Percentiles rank a stretch among this genome's conserved stretches.
Conservation (phyloP, 2,113 vertebrate genomes). For the Notarius lentiginosus region DNA sequence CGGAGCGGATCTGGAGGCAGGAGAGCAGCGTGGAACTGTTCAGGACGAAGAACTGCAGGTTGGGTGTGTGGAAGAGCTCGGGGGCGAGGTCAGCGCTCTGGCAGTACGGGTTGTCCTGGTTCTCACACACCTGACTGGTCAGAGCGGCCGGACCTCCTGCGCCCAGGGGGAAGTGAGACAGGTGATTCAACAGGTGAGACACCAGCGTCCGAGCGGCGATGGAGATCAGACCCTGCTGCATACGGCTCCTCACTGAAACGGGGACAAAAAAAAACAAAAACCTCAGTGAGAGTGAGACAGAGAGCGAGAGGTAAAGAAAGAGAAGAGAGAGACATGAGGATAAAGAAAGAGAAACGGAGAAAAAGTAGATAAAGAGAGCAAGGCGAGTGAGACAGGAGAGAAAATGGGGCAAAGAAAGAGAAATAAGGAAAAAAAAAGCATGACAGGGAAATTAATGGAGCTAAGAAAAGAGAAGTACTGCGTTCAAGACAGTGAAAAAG, state of each 20-base stretch:
- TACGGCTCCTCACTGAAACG: conserved; percentile 85
- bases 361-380: neutral
- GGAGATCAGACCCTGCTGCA: conserved; percentile 95
- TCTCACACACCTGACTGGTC: conserved; percentile 97
- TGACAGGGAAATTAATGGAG: neutral
- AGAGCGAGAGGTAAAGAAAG: neutral
- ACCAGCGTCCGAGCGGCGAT: conserved; percentile 97
- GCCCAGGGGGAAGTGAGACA: conserved; percentile 96
- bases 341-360: neutral
- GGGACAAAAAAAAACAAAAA: neutral
- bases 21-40: conserved; percentile 91
- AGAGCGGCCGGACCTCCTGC: conserved; percentile 91
- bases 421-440: neutral
- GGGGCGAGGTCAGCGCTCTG: conserved; percentile 90
- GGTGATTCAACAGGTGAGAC: conserved; percentile 94
- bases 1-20: conserved; percentile 86
- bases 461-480: neutral
- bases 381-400: neutral
- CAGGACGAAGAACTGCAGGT: conserved; percentile 94
- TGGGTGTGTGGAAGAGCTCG: conserved; percentile 95
- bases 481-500: neutral
- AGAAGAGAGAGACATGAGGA: neutral
- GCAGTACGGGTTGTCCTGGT: conserved; percentile 94
- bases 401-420: neutral
- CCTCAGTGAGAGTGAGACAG: neutral